Evolutionary conservation across 2,113 vertebrate genomes (phyloP), one percentile per base, ranked within the genome.

Genomic region (Natator depressus): DNA sequence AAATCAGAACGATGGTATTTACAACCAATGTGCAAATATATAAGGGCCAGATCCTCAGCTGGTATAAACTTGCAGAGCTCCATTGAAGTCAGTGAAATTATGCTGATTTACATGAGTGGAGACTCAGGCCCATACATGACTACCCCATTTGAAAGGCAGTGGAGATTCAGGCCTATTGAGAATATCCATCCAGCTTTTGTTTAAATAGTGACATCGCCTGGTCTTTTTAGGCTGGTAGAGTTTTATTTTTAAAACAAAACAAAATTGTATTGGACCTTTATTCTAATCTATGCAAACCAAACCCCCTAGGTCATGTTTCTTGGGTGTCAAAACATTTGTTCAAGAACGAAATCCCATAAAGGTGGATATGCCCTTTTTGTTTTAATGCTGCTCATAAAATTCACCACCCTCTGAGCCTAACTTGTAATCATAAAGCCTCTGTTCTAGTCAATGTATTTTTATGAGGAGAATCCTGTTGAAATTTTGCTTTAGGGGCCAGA

Each of bases 31-130:
- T 47, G 25, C 75, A 42, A 78, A 78, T 78, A 29, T 14, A 12
- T 46, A 3, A 6, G 13, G 12, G 14, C 14, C 10, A 80, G 72
- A 10, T 35, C 38, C 4, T 3, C 5, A 25, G 51, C 25, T 13
- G 8, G 3, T 84, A 87, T 82, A 84, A 29, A 54, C 6, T 51
- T 27, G 7, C 0, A 0, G 62, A 35, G 47, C 47, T 79, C 83
- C 0, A 5, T n/a, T 16, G 19, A 8, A 27, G 24, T 11, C 53
- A 69, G 25, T 0, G 0, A 42, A 59, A 69, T 38, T 47, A 55
- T 27, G 54, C 17, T 10, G 46, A 69, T 94, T 35, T 50, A 35
- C 38, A 55, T 5, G 80, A 82, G 82, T 12, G 55, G 24, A 55
- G 17, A 1, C 5, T n/a, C 79, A 86, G 31, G 4, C 11, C 49